Evolutionary conservation across 1,140 invertebrate genomes (phyloP), one percentile per base, ranked within the genome.

Genomic region (Varroa destructor): DNA sequence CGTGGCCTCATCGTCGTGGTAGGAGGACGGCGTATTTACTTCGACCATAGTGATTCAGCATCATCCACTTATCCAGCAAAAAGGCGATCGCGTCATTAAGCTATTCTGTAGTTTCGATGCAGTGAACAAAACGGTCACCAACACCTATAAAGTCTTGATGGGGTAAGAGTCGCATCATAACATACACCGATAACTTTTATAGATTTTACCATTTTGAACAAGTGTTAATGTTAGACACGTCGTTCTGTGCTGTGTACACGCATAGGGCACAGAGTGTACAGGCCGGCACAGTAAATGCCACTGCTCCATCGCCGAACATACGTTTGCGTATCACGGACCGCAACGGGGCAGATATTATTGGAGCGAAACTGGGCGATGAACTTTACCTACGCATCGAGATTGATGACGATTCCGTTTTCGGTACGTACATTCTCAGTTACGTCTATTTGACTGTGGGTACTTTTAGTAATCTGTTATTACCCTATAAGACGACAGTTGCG

Each of bases 21-120:
- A 73, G 73, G 71, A 78, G 57, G 74, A 76, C 56, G 79, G 78
- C 10, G 75, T 77, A 55, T 77, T 76, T 71, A 76, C 81, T 74
- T 81, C 82, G 8, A 81, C 82, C 0, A 77, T 86, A n/a, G 80
- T 85, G 0, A 79, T 86, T 14, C 84, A 86, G 74, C 81, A 83
- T 71, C 84, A 86, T 75, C 83, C 84, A 1, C 80, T 85, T 70
- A 83, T 86, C 40, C 84, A 86, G 74, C 78, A 83, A 61, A 77
- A 82, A 36, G 84, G 83, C 1, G 84, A 86, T 75, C 78, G 83
- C 67, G 80, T 84, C 2, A 79, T 85, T 37, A 80, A 80, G 74
- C 77, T 85, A 0, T 81, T 83, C 10, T 86, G 84, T 73, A 77
- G 79, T 1, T 80, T 82, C 55, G 77, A 79, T 46, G 78, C 73